phyloP scores from a whole-genome alignment of 2,888 invertebrate genomes.

The Meteorus colon region DNA sequence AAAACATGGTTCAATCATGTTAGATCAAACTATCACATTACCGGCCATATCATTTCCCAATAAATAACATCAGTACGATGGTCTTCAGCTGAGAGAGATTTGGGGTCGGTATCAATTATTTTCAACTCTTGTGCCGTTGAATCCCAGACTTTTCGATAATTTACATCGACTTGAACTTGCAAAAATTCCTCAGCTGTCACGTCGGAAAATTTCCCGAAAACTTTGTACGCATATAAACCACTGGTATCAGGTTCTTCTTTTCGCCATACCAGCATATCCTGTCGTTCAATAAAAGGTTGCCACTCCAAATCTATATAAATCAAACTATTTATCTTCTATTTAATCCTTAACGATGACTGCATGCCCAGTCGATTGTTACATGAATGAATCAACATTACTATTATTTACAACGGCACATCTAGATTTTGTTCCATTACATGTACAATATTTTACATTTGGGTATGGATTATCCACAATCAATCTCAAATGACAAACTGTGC shows the following conservation, averaged over 20 bases:
- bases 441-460: slow-evolving; percentile 74
- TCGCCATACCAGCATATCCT: slow-evolving; percentile 88
- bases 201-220: slow-evolving; percentile 88
- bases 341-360: no score
- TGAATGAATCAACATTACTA: slow-evolving; percentile 50
- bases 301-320: slow-evolving; percentile 75
- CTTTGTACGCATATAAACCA: slow-evolving; percentile 88
- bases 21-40: slow-evolving; percentile 60
- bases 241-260: slow-evolving; percentile 79
- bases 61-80: slow-evolving; percentile 83
- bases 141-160: slow-evolving; percentile 88
- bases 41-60: slow-evolving; percentile 94
- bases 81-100: slow-evolving; percentile 70
- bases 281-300: slow-evolving; percentile 86
- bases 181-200: slow-evolving; percentile 86
- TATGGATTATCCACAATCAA: slow-evolving; percentile 70
- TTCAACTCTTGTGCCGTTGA: slow-evolving; percentile 82
- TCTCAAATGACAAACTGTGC: slow-evolving; percentile 74
- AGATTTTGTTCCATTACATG: slow-evolving; percentile 64
- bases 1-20: not conserved
- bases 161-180: slow-evolving; percentile 86
- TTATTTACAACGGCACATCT: slow-evolving; percentile 45
- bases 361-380: slow-evolving; percentile 53
- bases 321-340: no score
- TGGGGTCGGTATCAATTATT: slow-evolving; percentile 80